Evolutionary conservation across 1,140 invertebrate species (phyloP).

Genomic region (Wiebesia pumilae): DNA sequence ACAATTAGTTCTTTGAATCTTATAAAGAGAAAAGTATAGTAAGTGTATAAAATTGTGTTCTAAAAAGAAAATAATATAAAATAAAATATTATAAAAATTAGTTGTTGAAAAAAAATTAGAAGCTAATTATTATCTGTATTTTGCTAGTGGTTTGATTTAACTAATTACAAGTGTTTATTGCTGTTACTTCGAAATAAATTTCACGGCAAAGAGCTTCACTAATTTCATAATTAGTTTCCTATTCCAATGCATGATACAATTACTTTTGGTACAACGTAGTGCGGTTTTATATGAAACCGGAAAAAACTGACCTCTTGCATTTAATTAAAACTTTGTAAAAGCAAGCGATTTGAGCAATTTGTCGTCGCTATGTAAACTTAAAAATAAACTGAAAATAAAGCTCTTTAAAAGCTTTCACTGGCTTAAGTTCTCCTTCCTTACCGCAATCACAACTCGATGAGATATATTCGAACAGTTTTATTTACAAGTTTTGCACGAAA

Average conservation of each 20-base stretch:
- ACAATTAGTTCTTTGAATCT: too few species aligned
- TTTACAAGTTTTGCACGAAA: not conserved
- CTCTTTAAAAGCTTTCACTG: not conserved
- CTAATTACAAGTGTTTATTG: too few species aligned
- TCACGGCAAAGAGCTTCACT: not conserved
- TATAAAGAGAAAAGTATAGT: too few species aligned
- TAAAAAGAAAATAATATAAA: too few species aligned
- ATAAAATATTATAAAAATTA: too few species aligned
- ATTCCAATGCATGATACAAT: not conserved
- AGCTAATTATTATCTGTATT: too few species aligned
- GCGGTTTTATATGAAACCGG: not conserved
- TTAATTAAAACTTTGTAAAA: constrained; percentile 37
- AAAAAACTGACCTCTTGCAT: constrained; percentile 23
- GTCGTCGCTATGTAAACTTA: not conserved
- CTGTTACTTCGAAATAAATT: not conserved
- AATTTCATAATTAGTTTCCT: not conserved
- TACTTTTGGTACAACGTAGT: not conserved
- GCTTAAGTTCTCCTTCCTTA: not conserved
- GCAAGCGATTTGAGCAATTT: constrained; percentile 12
- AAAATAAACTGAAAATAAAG: constrained; percentile 6
- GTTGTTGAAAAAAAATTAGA: too few species aligned
- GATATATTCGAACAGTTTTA: not conserved
- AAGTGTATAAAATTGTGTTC: too few species aligned
- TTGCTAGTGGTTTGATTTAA: too few species aligned
- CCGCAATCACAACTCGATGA: not conserved